Evolutionary conservation across 2,113 vertebrate species (phyloP), one percentile per base, ranked within the genome.

Genomic region (Vireo altiloquus): DNA sequence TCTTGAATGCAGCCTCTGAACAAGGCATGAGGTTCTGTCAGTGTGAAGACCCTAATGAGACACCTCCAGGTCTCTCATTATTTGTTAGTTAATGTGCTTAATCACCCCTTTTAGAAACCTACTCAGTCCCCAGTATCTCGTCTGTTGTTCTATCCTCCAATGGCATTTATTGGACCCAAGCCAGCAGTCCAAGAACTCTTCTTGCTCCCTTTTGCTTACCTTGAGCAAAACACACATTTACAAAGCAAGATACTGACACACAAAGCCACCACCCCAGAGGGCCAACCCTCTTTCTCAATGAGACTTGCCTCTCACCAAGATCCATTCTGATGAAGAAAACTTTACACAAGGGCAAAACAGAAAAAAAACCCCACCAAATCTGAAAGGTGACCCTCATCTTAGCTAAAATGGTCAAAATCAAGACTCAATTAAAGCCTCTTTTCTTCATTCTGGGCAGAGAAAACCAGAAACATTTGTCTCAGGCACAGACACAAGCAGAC

Each of bases 231-330:
- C 30, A 46, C 4, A 50, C 9, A 15, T 42, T 33, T 56, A 50
- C 12, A 72, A 65, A 47, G 31, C 39, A 78, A 20, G 8, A 52
- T 0, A 37, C 11, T 4, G 3, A 57, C 3, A 28, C 0, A 6
- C 28, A 78, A 28, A 87, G 21, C 22, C 64, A 78, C 3, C 59
- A 81, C 2, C 17, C 37, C n/a, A 65, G 11, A 76, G 37, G 7
- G 33, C 7, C 20, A 63, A 28, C 2, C 21, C 19, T 42, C 35
- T 9, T 47, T 44, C 75, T 63, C 39, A 6, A 31, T 12, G 11
- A 68, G 33, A 71, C 64, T 3, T 54, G 47, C 35, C 44, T 75
- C 74, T 66, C 33, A 15, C n/a, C 5, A 20, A 81, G 70, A 87
- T 21, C 47, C 21, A 27, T 22, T 57, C 60, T 42, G 13, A 66